Conservation (phyloP, 2,888 invertebrate species). For the Andrena bucephala region DNA sequence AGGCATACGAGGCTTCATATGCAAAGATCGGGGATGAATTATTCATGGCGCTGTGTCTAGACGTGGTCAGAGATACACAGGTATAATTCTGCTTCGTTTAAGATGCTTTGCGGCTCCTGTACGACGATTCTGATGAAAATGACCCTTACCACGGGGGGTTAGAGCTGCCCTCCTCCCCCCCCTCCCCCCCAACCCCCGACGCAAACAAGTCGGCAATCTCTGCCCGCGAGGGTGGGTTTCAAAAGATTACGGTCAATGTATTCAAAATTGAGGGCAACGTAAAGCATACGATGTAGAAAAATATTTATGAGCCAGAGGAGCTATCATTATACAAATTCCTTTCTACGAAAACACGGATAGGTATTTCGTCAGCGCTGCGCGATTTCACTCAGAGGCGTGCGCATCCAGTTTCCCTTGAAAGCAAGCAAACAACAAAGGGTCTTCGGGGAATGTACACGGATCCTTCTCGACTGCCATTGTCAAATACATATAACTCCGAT, state of each 20-base stretch:
- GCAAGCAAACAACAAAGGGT: too few species aligned
- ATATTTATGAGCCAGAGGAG: too few species aligned
- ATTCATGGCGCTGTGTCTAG: slow-evolving; percentile 19
- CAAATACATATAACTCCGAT: too few species aligned
- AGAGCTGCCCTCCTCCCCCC: background rate
- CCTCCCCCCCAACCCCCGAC: background rate
- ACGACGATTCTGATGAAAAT: slow-evolving; percentile 11
- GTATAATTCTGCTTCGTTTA: slow-evolving; percentile 11
- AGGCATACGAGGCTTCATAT: background rate
- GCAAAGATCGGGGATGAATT: slow-evolving; percentile 19
- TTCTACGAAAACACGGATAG: too few species aligned
- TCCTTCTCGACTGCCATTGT: too few species aligned
- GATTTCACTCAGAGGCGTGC: too few species aligned
- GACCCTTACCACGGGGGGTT: background rate
- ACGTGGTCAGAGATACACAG: background rate
- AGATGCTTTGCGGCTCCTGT: background rate
- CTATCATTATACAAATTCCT: too few species aligned
- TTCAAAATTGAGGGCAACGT: background rate
- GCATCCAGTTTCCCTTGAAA: too few species aligned
- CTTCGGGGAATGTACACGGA: too few species aligned
- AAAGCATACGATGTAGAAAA: background rate
- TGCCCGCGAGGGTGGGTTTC: background rate
- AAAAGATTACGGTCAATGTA: background rate
- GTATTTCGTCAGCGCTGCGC: too few species aligned
- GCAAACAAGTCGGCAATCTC: background rate